A percentile compares a stretch with the other conserved stretches of the same genome.
phyloP scores from a whole-genome alignment of 2,888 invertebrate species.

The Plusia festucae region DNA sequence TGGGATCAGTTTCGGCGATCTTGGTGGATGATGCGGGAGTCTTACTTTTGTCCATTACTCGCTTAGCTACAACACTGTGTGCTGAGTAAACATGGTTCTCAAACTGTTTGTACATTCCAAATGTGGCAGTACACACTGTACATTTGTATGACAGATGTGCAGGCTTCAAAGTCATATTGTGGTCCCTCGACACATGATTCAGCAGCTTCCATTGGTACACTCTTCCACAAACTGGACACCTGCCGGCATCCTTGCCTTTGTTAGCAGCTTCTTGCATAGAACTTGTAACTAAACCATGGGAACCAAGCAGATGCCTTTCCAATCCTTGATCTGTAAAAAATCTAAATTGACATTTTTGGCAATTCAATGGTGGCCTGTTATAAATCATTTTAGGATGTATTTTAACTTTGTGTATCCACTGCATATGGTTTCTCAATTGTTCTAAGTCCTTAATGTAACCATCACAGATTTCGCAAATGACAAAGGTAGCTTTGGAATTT shows the following conservation, averaged over 20 bases:
- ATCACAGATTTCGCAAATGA: constrained; percentile 99
- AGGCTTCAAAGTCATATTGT: constrained; percentile 97
- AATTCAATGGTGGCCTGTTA: constrained; percentile 97
- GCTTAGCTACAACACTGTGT: constrained; percentile 97
- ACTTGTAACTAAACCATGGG: constrained; percentile 98
- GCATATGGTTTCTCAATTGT: constrained; percentile 98
- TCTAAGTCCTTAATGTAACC: constrained; percentile 99
- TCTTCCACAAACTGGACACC: constrained; percentile 98
- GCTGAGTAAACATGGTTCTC: constrained; percentile 98
- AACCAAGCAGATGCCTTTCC: constrained; percentile 97
- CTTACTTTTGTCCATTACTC: constrained; percentile 94
- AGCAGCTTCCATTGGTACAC: constrained; percentile 95
- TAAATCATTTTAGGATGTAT: constrained; percentile 99
- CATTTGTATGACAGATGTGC: constrained; percentile 98
- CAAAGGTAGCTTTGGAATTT: constrained; percentile 94
- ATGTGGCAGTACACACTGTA: constrained; percentile 98
- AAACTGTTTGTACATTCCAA: constrained; percentile 98
- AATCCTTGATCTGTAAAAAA: constrained; percentile 99
- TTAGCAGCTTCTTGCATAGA: constrained; percentile 99
- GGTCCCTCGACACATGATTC: constrained; percentile 97
- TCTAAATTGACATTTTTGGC: constrained; percentile 98
- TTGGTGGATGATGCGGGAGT: constrained; percentile 73
- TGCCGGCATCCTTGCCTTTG: constrained; percentile 97
- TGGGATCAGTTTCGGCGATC: constrained; percentile 87
- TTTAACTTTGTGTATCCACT: constrained; percentile 99